Percentiles rank a stretch among this genome's conserved stretches.
phyloP scores from a whole-genome alignment of 2,113 vertebrate species.

The Xerus inauris region DNA sequence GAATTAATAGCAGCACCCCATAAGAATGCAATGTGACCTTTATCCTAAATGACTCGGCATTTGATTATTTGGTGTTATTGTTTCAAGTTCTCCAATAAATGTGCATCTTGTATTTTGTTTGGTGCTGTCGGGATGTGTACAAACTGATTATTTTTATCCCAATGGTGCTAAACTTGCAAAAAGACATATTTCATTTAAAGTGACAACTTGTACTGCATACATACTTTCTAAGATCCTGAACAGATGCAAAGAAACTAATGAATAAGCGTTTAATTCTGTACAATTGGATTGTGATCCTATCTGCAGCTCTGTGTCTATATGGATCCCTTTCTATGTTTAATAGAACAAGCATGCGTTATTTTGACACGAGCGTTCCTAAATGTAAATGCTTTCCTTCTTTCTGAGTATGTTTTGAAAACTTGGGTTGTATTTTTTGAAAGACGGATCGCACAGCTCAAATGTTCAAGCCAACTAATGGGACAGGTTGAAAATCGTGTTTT shows the following conservation, averaged over 20 bases:
- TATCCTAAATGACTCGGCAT: background rate
- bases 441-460: accelerated
- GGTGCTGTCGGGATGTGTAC: background rate
- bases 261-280: too few relatives aligned
- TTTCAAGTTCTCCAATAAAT: background rate
- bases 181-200: background rate
- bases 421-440: background rate
- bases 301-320: accelerated
- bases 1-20: background rate
- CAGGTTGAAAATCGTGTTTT: background rate
- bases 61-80: background rate
- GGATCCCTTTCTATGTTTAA: too few relatives aligned
- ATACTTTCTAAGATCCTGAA: background rate
- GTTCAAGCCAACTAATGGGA: accelerated
- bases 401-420: background rate
- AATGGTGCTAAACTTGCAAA: background rate
- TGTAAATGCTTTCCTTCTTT: accelerated
- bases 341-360: accelerated
- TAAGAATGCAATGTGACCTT: background rate
- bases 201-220: background rate
- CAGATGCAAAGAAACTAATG: accelerated
- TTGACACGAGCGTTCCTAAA: background rate
- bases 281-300: accelerated
- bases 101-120: background rate
- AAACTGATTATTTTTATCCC: background rate